Percentiles rank a stretch among this genome's conserved stretches.
phyloP scores from a whole-genome alignment of 2,797 vertebrate species.

The Choloepus didactylus region DNA sequence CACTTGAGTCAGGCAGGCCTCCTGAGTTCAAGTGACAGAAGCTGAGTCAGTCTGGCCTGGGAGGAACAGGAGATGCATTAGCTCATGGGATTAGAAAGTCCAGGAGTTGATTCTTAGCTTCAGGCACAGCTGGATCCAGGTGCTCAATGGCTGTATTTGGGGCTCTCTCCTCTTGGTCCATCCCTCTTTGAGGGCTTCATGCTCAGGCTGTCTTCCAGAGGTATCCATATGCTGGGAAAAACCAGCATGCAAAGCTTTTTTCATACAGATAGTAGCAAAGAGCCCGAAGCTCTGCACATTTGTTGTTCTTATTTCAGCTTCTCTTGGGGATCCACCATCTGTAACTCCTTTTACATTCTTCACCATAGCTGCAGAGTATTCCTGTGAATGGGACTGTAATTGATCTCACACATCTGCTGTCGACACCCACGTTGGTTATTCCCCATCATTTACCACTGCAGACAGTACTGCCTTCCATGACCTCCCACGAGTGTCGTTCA shows the following conservation, averaged over 20 bases:
- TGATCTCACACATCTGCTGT: background rate
- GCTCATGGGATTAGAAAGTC: background rate
- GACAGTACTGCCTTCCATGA: background rate
- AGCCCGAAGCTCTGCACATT: background rate
- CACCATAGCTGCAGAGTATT: background rate
- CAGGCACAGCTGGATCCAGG: background rate
- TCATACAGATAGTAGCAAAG: no score
- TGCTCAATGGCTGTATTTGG: background rate
- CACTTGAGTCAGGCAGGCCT: background rate
- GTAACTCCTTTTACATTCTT: background rate
- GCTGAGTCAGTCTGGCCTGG: background rate
- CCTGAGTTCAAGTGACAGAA: background rate
- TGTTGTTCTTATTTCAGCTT: background rate
- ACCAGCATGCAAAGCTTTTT: background rate
- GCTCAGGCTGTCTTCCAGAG: background rate
- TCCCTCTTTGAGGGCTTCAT: background rate
- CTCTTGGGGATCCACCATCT: background rate
- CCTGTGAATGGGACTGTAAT: background rate
- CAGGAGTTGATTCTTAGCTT: background rate
- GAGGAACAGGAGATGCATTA: background rate
- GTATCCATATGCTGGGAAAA: background rate
- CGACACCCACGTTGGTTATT: background rate
- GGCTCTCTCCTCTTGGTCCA: background rate
- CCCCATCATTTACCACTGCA: background rate
- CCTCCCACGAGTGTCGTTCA: rapidly evolving